These are phyloP conservation scores for Antechinus flavipes DNA, from an alignment of 2,113 vertebrate species.

Conservation along the genomic window DNA sequence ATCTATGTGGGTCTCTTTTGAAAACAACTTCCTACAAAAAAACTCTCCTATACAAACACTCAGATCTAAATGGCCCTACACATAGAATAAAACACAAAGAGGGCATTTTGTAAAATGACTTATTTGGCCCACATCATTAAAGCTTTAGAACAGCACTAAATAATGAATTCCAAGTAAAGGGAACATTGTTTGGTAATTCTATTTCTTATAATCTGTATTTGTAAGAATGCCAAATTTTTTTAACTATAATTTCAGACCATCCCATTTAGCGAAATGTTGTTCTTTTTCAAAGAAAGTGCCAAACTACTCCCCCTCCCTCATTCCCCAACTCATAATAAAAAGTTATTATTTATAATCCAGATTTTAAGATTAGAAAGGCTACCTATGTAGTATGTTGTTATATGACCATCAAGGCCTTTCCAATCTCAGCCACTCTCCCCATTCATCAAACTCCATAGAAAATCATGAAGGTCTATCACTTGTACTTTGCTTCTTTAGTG, in stretches of 20 bases:
- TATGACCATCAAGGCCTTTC: neutral
- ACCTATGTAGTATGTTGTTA: neutral
- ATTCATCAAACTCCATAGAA: neutral
- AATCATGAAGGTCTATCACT: neutral
- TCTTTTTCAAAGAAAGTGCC: constrained; percentile 13
- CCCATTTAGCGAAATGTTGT: constrained; percentile 19
- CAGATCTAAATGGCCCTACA: constrained; percentile 56
- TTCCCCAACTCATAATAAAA: neutral
- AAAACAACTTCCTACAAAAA: constrained; percentile 59
- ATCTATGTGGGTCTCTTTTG: constrained; percentile 48
- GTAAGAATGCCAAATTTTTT: neutral
- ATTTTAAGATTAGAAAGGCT: neutral
- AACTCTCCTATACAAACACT: constrained; percentile 45
- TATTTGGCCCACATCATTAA: constrained; percentile 41
- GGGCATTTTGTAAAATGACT: constrained; percentile 59
- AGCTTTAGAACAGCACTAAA: neutral
- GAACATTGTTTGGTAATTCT: neutral
- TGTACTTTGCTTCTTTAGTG: neutral
- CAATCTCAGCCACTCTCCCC: neutral
- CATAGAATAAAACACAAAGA: constrained; percentile 53
- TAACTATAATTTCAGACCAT: neutral
- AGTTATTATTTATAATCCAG: neutral
- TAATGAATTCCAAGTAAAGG: neutral
- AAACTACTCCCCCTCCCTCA: constrained; percentile 10
- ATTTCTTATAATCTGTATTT: neutral